These are phyloP conservation scores for Physella acuta DNA, from an alignment of 1,140 invertebrate genomes.

Conservation along the genomic window DNA sequence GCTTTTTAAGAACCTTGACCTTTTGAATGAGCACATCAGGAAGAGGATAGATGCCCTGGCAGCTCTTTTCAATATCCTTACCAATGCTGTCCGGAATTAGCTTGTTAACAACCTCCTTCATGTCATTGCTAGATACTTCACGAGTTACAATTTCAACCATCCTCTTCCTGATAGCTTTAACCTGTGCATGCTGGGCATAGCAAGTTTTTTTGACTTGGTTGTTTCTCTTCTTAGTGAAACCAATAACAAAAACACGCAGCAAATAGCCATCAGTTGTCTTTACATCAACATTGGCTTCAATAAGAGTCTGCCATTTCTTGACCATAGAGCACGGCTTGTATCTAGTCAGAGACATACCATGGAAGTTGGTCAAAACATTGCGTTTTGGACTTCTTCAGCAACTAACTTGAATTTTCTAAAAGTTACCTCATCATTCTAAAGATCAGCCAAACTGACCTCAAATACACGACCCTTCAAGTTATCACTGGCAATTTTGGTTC, in stretches of 20 bases:
- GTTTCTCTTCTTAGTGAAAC: constrained; percentile 92
- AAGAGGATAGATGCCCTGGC: constrained; percentile 93
- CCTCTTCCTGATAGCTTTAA: constrained; percentile 84
- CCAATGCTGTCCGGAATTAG: constrained; percentile 96
- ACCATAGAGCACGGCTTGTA: constrained; percentile 98
- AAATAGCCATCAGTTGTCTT: constrained; percentile 98
- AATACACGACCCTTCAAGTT: constrained; percentile 96
- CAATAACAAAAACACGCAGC: constrained; percentile 96
- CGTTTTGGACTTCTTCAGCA: constrained; percentile 64
- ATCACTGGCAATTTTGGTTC: constrained; percentile 97
- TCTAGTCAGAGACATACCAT: constrained; percentile 98
- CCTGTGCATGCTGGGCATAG: constrained; percentile 96
- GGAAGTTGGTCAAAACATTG: constrained; percentile 96
- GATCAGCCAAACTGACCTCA: constrained; percentile 94
- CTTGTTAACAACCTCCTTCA: constrained; percentile 94
- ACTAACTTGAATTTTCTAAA: constrained; percentile 97
- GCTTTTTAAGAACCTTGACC: constrained; percentile 98
- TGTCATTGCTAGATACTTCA: constrained; percentile 82
- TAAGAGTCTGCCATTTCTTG: constrained; percentile 97
- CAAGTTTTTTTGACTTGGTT: constrained; percentile 94
- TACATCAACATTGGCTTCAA: constrained; percentile 94
- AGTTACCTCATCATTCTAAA: constrained; percentile 93
- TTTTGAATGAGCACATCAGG: constrained; percentile 98
- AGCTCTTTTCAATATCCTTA: constrained; percentile 97
- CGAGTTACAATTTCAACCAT: constrained; percentile 94